Base-by-base conservation (phyloP, 2,113 vertebrate genomes). In the Corvus moneduloides region DNA sequence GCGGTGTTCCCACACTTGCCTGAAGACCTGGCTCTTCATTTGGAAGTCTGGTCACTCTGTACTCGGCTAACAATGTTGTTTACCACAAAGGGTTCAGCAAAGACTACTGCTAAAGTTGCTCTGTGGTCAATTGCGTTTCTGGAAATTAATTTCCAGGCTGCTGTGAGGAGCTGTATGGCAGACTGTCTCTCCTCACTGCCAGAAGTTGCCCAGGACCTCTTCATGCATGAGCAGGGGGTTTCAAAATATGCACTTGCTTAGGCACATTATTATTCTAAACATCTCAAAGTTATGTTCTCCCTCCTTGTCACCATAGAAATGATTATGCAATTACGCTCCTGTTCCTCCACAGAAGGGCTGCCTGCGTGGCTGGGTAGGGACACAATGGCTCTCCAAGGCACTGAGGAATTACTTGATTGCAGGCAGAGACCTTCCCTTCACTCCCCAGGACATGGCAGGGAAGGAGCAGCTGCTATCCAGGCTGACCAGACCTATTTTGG, bases 291-390 rank as follows among this genome's bases (percentile, higher is more conserved):
- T 94, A 89, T 73, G 43, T 82, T 96, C 94, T 96, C 75, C 64
- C 68, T 81, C 66, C 95, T 88, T 87, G 95, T 97, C 73, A 20
- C 93, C 94, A 97, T 95, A 96, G 96, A 98, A 98, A 97, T 96
- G 49, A 80, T 97, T 95, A 94, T 66, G 94, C 95, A 94, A 74
- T 81, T 93, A 88, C 64, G 75, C 82, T 73, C 43, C 89, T 43
- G 10, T 93, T 89, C 62, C 54, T 93, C 82, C 93, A 55, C 83
- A 66, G 80, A 58, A 87, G 94, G 89, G 63, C 82, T 93, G 75
- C 62, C 88, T 96, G 90, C 27, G 5, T 82, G 69, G 56, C 91
- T 94, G 69, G 63, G 59, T 55, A 75, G 2, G 39, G 93, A 79
- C 63, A 74, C 33, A 61, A 20, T 23, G 77, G 77, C 81, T 78